Evolutionary conservation across 2,797 vertebrate genomes (phyloP).

Genomic region (Microchirus variegatus): DNA sequence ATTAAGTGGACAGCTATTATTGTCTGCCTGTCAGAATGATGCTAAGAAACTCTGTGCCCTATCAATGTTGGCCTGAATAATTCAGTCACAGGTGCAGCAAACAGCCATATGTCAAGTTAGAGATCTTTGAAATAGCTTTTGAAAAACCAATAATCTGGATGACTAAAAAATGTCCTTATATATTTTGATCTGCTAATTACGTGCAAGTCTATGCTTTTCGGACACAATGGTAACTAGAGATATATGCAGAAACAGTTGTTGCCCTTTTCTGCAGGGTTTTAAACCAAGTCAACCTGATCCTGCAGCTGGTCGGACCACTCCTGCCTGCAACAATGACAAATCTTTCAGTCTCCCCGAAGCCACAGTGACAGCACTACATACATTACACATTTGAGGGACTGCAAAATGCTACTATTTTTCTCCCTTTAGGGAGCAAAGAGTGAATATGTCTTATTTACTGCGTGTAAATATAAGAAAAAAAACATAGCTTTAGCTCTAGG

Average conservation of each 20-base stretch:
- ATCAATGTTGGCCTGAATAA: no score
- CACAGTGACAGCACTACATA: neutral
- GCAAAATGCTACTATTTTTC: neutral
- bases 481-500: neutral
- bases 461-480: conserved; percentile 1
- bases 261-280: conserved; percentile 1
- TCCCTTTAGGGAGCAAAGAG: neutral
- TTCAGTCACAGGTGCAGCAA: no score
- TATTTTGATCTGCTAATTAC: neutral
- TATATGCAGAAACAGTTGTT: neutral
- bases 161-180: neutral
- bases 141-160: no score
- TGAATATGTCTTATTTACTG: conserved; percentile 9
- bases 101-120: no score
- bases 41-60: no score
- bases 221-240: neutral
- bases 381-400: neutral
- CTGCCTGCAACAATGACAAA: neutral
- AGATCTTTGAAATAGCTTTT: no score
- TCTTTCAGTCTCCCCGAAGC: neutral
- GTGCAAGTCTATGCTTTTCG: neutral
- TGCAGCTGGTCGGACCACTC: neutral
- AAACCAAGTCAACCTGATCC: neutral
- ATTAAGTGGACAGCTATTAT: no score
- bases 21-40: no score